These are phyloP conservation scores for Lepidonotus clava DNA, from an alignment of 2,888 invertebrate species.

Conservation along the genomic window DNA sequence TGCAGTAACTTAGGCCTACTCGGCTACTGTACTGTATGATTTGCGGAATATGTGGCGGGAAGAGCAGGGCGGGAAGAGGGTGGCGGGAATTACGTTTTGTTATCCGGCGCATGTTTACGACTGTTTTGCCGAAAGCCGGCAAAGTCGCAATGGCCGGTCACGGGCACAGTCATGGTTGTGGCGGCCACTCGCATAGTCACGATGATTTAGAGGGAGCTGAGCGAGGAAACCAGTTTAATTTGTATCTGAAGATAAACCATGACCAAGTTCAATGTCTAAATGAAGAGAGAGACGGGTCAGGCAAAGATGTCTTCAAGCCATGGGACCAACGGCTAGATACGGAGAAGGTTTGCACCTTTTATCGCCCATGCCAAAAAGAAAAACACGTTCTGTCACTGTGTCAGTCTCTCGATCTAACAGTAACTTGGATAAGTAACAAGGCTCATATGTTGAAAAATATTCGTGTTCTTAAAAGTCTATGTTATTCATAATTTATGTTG, in stretches of 20 bases:
- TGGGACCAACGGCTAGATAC: slow-evolving; percentile 92
- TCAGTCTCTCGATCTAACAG: too few relatives aligned
- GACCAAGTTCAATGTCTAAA: slow-evolving; percentile 94
- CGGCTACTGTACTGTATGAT: too few relatives aligned
- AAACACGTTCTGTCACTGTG: too few relatives aligned
- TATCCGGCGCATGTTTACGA: slow-evolving; percentile 25
- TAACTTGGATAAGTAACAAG: too few relatives aligned
- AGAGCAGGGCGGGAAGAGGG: too few relatives aligned
- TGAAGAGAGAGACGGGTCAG: slow-evolving; percentile 92
- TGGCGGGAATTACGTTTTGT: too few relatives aligned
- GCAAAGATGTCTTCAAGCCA: slow-evolving; percentile 93
- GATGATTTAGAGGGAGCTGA: slow-evolving; percentile 81
- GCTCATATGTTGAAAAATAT: too few relatives aligned
- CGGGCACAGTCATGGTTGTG: slow-evolving; percentile 62
- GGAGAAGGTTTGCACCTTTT: slow-evolving; percentile 84
- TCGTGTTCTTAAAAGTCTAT: too few relatives aligned
- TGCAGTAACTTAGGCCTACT: too few relatives aligned
- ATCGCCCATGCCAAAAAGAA: slow-evolving; percentile 33
- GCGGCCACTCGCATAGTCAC: slow-evolving; percentile 68
- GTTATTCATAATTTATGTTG: too few relatives aligned
- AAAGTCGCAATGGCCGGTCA: slow-evolving; percentile 53
- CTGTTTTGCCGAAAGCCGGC: slow-evolving; percentile 20
- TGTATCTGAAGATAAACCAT: slow-evolving; percentile 93
- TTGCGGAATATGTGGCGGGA: too few relatives aligned
- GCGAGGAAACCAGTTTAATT: slow-evolving; percentile 89